Evolutionary conservation across 2,797 vertebrate genomes (phyloP).

Genomic region (Petrocephalus sullivani): DNA sequence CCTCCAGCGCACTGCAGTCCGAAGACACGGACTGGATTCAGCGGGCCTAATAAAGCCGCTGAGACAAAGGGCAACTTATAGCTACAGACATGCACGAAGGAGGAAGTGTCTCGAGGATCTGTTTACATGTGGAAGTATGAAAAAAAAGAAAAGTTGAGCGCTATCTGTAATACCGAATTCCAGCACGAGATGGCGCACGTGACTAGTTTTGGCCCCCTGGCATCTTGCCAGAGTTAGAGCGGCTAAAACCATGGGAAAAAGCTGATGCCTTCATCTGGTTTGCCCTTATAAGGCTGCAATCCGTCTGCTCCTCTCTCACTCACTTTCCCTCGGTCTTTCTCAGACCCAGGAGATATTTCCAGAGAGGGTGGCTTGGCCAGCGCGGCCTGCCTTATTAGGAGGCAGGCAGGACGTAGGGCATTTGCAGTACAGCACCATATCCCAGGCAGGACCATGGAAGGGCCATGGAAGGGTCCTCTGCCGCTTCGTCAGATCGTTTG

Average conservation of each 20-base stretch:
- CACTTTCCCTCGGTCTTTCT: conserved; percentile 61
- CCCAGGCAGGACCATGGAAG: not conserved
- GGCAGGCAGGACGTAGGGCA: conserved; percentile 60
- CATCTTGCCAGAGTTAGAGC: conserved; percentile 56
- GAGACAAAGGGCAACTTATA: not conserved
- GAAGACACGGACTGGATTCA: not conserved
- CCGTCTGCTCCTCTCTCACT: conserved; percentile 70
- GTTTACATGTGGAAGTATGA: not conserved
- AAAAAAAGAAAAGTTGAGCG: not conserved
- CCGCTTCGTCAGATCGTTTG: not conserved
- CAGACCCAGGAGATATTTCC: conserved; percentile 73
- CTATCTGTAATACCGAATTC: conserved; percentile 11
- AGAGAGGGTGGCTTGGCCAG: conserved; percentile 56
- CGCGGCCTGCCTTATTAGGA: conserved; percentile 73
- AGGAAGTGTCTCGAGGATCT: not conserved
- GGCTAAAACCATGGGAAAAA: conserved; percentile 72
- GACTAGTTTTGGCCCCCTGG: conserved; percentile 48
- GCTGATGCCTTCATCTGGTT: conserved; percentile 51
- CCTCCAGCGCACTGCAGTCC: not conserved
- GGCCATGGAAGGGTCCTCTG: not conserved
- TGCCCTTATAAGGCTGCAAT: conserved; percentile 75
- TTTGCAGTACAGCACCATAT: conserved; percentile 54
- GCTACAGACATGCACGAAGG: too few species aligned
- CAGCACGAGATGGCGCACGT: conserved; percentile 52
- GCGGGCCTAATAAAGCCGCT: not conserved